Evolutionary conservation across 2,888 invertebrate genomes (phyloP), one percentile per base, ranked within the genome.

Genomic region (Idaea straminata): DNA sequence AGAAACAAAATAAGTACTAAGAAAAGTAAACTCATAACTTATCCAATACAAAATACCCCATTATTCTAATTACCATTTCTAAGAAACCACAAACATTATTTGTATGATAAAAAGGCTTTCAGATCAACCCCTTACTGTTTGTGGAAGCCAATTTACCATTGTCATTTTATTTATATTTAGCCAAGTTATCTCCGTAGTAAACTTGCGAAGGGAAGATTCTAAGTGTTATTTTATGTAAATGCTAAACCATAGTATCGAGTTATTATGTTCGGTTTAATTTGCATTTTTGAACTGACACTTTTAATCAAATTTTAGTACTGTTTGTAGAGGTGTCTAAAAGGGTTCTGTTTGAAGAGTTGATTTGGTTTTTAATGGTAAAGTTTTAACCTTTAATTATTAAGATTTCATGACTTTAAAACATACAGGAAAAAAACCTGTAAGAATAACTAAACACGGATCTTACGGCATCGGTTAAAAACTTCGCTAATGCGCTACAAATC

Each of bases 181-280:
- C 80, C 72, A 83, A 87, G 88, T 88, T 90, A 90, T 89, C 88
- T 75, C 79, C 66, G 74, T 86, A 89, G 89, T 89, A 89, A 90
- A 90, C 78, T 89, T 85, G 76, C 80, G 75, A 75, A 74, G 77
- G 82, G 90, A 87, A 47, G 47, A 88, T 89, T 83, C 83, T 87
- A 89, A 92, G 88, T 88, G 87, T 86, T 85, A 85, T 91, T 91
- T 90, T 90, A 91, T 91, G 92, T 84, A 81, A 92, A 92, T 91
- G 72, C 66, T 68, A 75, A 81, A 79, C 82, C 86, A 85, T 87
- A 87, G 86, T 85, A 82, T 82, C 75, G 75, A 70, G 69, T 68
- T 67, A 69, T 63, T 69, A 71, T 71, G 59, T 73, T 69, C 68
- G 68, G 61, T 68, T 68, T 62, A 58, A 72, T 73, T 73, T 71